Evolutionary conservation across 2,797 vertebrate genomes (phyloP).

Genomic region (Pipistrellus pipistrellus): DNA sequence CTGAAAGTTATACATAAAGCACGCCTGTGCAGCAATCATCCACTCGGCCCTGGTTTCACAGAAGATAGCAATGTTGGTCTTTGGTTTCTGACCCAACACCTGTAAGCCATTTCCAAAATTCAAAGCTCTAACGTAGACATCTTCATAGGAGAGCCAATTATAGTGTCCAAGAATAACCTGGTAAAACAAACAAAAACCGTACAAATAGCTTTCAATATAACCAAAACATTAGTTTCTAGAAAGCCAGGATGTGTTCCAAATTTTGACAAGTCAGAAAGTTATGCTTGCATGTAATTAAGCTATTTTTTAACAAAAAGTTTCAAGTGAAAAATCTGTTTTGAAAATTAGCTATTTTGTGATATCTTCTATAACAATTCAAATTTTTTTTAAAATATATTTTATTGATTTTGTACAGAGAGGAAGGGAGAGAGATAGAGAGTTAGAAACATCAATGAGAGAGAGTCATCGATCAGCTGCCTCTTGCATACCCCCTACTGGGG

Average conservation of each 20-base stretch:
- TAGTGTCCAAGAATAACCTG: conserved; percentile 97
- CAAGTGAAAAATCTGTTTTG: conserved; percentile 50
- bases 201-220: conserved; percentile 62
- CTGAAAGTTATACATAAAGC: conserved; percentile 97
- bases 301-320: conserved; percentile 65
- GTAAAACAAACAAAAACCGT: conserved; percentile 52
- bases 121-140: conserved; percentile 89
- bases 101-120: conserved; percentile 94
- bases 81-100: conserved; percentile 93
- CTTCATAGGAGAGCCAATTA: conserved; percentile 94
- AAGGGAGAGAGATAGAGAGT: too few species aligned
- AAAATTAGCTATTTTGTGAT: conserved; percentile 40
- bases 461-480: too few species aligned
- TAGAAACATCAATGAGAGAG: too few species aligned
- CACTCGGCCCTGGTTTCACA: conserved; percentile 97
- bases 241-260: conserved; percentile 19
- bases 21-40: conserved; percentile 96
- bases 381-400: too few species aligned
- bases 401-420: too few species aligned
- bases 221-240: conserved; percentile 28
- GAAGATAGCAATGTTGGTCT: conserved; percentile 96
- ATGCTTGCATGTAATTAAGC: background rate
- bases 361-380: conserved; percentile 40
- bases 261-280: background rate
- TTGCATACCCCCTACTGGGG: too few species aligned